phyloP scores from a whole-genome alignment of 2,888 invertebrate species.

The Dynastes tityus region DNA sequence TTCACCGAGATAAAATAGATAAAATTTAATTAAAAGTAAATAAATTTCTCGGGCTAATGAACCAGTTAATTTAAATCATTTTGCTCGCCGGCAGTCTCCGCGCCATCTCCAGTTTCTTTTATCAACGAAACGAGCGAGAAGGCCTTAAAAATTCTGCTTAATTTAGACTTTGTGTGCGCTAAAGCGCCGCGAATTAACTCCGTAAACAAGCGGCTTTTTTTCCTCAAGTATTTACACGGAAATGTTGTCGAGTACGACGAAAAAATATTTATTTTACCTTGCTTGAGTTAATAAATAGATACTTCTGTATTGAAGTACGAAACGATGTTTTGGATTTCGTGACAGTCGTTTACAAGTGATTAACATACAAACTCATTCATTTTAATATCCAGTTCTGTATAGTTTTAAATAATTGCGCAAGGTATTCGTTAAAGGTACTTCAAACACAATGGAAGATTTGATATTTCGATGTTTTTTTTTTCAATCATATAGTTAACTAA shows the following conservation, averaged over 20 bases:
- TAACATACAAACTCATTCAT: not conserved
- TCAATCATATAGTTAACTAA: no score
- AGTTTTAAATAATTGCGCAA: no score
- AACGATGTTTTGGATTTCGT: no score
- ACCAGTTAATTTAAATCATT: slow-evolving; percentile 62
- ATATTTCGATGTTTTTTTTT: no score
- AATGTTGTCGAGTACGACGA: not conserved
- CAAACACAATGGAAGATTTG: no score
- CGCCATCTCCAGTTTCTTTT: slow-evolving; percentile 42
- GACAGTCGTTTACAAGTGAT: no score
- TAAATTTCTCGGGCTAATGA: slow-evolving; percentile 63
- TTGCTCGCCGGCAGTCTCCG: slow-evolving; percentile 22
- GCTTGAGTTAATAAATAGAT: no score
- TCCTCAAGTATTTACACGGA: slow-evolving; percentile 20
- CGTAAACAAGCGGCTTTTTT: slow-evolving; percentile 42
- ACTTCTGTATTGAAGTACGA: no score
- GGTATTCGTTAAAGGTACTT: no score
- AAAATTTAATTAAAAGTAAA: slow-evolving; percentile 66
- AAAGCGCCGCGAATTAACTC: slow-evolving; percentile 46
- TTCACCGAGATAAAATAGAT: slow-evolving; percentile 60
- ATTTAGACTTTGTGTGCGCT: slow-evolving; percentile 47
- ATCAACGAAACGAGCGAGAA: slow-evolving; percentile 29
- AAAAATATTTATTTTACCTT: slow-evolving; percentile 11
- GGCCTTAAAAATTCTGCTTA: slow-evolving; percentile 45
- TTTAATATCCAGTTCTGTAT: not conserved